phyloP scores from a whole-genome alignment of 2,113 vertebrate species.

The Nansenia antarctica region DNA sequence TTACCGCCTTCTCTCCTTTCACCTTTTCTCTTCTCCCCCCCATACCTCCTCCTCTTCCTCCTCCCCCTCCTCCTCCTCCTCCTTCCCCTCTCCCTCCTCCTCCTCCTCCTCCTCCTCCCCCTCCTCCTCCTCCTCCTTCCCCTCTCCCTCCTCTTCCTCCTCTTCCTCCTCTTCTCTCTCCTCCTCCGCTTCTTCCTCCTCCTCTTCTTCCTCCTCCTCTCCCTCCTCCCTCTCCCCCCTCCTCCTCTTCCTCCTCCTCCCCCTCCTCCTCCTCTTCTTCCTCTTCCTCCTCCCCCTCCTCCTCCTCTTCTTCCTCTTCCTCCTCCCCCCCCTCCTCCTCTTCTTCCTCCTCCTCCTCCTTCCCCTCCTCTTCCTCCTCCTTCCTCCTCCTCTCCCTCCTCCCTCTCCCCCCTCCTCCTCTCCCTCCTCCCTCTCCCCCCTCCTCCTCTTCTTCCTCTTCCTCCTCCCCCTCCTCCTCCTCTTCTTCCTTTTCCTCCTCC shows the following conservation, averaged over 20 bases:
- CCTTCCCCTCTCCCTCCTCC: not conserved
- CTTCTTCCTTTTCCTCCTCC: no score
- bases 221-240: not conserved
- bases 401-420: not conserved
- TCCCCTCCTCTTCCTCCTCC: not conserved
- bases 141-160: not conserved
- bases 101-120: not conserved
- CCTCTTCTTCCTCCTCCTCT: not conserved
- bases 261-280: not conserved
- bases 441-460: no score
- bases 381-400: not conserved
- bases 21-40: not conserved
- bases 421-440: not conserved
- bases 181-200: not conserved
- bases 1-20: no score
- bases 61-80: not conserved
- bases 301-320: not conserved
- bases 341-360: not conserved
- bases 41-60: not conserved
- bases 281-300: not conserved
- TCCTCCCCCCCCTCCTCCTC: conserved; percentile 2
- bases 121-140: not conserved
- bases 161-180: not conserved
- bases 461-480: no score
- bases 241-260: not conserved